Base-by-base conservation (phyloP, 1,140 invertebrate genomes). In the Cephus cinctus region DNA sequence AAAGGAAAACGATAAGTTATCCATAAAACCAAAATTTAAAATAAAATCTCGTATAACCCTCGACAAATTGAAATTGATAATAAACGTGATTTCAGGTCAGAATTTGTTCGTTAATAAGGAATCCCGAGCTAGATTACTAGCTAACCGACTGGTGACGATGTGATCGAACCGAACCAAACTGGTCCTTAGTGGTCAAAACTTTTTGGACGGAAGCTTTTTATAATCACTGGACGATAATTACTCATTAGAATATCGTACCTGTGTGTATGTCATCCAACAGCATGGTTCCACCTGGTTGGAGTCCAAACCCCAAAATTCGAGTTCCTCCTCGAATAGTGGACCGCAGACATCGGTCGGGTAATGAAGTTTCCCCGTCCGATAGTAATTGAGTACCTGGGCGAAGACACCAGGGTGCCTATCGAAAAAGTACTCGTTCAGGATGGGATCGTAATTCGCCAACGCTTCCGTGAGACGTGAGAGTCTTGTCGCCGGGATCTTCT, bases 241-340 rank as follows among this genome's bases (percentile, higher is more conserved):
- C n/a, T n/a, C n/a, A n/a, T n/a, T 21, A 20, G 23, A 9, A 43
- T 19, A 25, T 21, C n/a, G 51, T 74, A 95, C 94, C 86, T 94
- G 91, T 6, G 94, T 98, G 72, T 98, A 99, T 2, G 96, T 98
- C 95, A 98, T 98, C 96, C 96, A 99, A 78, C 97, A 99, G 75
- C 97, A 98, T 0, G 96, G 96, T 73, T 99, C 97, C 50, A 90
- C 88, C 77, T 93, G 90, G 77, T 94, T 96, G 32, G 93, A 89
- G 69, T 97, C 94, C 42, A 97, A 81, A 3, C 94, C 94, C 94
- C 93, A 97, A 73, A 95, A 97, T 75, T 96, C 92, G 38, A 96
- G 82, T 71, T 97, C 96, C 69, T 97, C 95, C 74, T 99, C 96
- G 69, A 98, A 98, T 36, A 98, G 80, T 16, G 96, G 96, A 20